These are phyloP conservation scores for Misgurnus anguillicaudatus DNA, from an alignment of 2,113 vertebrate genomes.

Conservation along the genomic window DNA sequence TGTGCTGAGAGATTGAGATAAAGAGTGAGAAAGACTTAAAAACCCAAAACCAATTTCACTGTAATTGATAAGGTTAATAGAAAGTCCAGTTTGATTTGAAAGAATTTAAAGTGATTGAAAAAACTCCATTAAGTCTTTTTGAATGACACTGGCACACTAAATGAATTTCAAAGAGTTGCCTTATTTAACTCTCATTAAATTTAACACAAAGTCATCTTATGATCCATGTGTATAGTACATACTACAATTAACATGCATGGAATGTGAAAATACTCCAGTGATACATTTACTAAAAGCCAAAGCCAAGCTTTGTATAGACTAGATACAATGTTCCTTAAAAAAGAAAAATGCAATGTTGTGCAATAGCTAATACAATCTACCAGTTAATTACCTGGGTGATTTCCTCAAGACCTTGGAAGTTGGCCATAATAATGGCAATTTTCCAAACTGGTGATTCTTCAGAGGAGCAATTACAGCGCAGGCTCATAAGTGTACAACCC, in stretches of 20 bases:
- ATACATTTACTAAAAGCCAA: too few relatives aligned
- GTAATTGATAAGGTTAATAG: background rate
- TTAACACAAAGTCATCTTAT: too few relatives aligned
- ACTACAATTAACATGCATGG: too few relatives aligned
- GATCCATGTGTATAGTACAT: too few relatives aligned
- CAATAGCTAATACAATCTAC: background rate
- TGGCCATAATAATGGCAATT: background rate
- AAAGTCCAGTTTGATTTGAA: background rate
- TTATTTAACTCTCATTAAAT: too few relatives aligned
- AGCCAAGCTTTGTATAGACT: background rate
- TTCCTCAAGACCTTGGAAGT: background rate
- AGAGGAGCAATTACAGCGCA: background rate
- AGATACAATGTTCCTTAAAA: background rate
- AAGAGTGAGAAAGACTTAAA: background rate
- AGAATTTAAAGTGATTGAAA: background rate
- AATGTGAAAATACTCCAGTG: too few relatives aligned
- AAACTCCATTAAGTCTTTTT: background rate
- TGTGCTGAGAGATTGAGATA: background rate
- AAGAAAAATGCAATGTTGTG: background rate
- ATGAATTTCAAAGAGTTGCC: background rate
- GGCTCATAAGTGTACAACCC: background rate
- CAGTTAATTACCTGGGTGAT: background rate
- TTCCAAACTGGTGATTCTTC: constrained; percentile 9
- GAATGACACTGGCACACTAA: background rate
- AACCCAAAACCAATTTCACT: background rate